These are phyloP conservation scores for Morus bassanus DNA, from an alignment of 2,797 vertebrate species.

Conservation along the genomic window DNA sequence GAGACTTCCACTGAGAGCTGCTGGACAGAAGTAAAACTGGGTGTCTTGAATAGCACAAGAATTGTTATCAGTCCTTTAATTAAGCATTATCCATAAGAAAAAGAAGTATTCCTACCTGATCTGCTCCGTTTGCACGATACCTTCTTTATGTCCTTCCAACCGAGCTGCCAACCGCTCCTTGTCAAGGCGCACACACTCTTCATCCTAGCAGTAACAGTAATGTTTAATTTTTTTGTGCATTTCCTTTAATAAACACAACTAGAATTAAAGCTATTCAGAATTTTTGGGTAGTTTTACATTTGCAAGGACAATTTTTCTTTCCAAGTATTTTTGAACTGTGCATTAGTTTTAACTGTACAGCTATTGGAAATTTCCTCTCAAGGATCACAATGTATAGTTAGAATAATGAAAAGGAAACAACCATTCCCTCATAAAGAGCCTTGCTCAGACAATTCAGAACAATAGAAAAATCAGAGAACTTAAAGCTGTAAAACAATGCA, in stretches of 20 bases:
- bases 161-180: conserved; percentile 97
- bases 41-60: background rate
- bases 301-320: background rate
- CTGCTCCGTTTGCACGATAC: conserved; percentile 97
- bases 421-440: background rate
- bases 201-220: conserved; percentile 84
- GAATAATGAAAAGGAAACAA: background rate
- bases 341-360: background rate
- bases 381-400: background rate
- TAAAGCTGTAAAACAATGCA: background rate
- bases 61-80: background rate
- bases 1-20: background rate
- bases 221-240: background rate
- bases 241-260: background rate
- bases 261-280: background rate
- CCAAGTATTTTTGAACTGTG: background rate
- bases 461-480: background rate
- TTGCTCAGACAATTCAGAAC: background rate
- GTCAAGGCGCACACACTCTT: conserved; percentile 95
- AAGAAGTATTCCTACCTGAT: conserved; percentile 83
- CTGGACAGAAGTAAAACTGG: background rate
- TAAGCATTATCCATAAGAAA: background rate
- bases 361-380: background rate
- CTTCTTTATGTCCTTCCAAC: conserved; percentile 97
- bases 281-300: too few species aligned